phyloP scores from a whole-genome alignment of 2,797 vertebrate genomes.

The Botia almorhae region DNA sequence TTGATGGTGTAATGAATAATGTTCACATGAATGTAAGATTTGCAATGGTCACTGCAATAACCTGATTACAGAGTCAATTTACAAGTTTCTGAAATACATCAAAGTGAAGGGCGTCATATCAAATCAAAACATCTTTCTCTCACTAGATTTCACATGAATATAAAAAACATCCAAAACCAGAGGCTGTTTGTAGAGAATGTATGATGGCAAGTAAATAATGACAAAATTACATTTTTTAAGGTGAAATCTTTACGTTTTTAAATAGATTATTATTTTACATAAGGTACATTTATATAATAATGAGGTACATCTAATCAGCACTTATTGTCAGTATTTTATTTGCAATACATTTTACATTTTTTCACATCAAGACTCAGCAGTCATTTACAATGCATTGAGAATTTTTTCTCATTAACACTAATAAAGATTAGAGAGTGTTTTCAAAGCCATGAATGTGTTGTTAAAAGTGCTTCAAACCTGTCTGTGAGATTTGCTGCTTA shows the following conservation, averaged over 20 bases:
- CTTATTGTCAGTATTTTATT: neutral
- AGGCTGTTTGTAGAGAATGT: neutral
- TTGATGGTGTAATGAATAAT: constrained; percentile 38
- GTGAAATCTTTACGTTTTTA: too few relatives aligned
- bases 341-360: neutral
- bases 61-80: constrained; percentile 6
- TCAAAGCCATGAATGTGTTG: constrained; percentile 22
- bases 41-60: constrained; percentile 10
- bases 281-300: too few relatives aligned
- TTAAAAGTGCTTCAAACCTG: neutral
- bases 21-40: constrained; percentile 14
- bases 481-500: neutral
- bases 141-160: neutral
- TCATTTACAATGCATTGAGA: neutral
- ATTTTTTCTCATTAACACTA: neutral
- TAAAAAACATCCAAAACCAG: neutral
- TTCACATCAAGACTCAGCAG: neutral
- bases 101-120: constrained; percentile 1
- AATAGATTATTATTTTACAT: too few relatives aligned
- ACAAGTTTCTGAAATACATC: constrained; percentile 14
- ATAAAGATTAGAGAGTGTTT: neutral
- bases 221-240: too few relatives aligned
- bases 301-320: too few relatives aligned
- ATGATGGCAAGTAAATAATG: too few relatives aligned
- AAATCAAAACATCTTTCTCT: neutral